These are phyloP conservation scores for Balearica regulorum DNA, from an alignment of 2,797 vertebrate genomes.

Conservation along the genomic window DNA sequence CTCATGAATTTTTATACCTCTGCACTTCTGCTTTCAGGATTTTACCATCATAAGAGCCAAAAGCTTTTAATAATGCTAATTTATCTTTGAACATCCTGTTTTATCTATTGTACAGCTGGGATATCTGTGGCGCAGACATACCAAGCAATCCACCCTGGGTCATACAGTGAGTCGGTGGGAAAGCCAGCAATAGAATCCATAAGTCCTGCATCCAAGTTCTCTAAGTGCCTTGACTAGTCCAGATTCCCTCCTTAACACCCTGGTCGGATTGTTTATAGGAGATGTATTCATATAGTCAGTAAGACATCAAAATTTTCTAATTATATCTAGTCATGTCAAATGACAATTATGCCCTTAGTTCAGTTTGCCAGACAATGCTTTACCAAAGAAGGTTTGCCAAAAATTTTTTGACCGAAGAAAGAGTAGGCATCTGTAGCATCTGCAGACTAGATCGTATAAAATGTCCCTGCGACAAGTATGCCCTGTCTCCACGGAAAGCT, in stretches of 20 bases:
- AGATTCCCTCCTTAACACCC: slow-evolving; percentile 63
- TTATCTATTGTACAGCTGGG: neutral
- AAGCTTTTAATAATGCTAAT: neutral
- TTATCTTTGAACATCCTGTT: neutral
- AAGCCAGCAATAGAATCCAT: slow-evolving; percentile 45
- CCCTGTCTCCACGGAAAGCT: slow-evolving; percentile 68
- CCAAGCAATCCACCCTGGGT: slow-evolving; percentile 30
- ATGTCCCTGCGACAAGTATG: slow-evolving; percentile 35
- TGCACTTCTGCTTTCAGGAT: neutral
- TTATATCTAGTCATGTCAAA: slow-evolving; percentile 80
- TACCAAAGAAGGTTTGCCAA: slow-evolving; percentile 67
- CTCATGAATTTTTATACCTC: neutral
- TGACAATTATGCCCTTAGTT: slow-evolving; percentile 75
- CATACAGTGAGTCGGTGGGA: slow-evolving; percentile 6
- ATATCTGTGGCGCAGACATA: neutral
- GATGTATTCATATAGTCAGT: slow-evolving; percentile 75
- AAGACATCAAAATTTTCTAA: slow-evolving; percentile 80
- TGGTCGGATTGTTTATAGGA: slow-evolving; percentile 75
- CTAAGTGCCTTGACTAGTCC: slow-evolving; percentile 50
- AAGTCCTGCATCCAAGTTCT: slow-evolving; percentile 46
- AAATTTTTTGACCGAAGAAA: slow-evolving; percentile 79
- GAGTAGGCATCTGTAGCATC: slow-evolving; percentile 74
- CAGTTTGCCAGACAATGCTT: slow-evolving; percentile 76
- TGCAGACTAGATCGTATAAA: slow-evolving; percentile 73
- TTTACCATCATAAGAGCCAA: neutral